Base-by-base conservation (phyloP, 1,140 invertebrate species). In the Diabrotica virgifera region DNA sequence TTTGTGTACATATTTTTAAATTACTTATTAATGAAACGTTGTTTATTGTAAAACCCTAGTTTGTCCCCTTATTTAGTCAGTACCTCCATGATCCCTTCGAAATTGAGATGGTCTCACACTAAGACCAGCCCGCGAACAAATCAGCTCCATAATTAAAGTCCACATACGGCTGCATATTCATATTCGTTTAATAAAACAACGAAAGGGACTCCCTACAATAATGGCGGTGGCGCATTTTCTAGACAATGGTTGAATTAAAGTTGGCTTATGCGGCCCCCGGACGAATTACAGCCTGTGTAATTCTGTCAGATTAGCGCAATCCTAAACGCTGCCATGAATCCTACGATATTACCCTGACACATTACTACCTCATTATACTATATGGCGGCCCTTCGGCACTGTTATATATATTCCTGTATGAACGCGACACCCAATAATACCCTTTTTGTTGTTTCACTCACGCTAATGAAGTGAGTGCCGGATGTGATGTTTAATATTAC, bases 271-370 rank as follows among this genome's bases (percentile, higher is more conserved):
- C 59, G 59, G 58, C 55, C 59, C 61, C 67, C 66, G 72, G 70
- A 67, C 70, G 65, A 74, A 72, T 75, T 75, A 72, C 69, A 70
- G 69, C 68, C 62, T 72, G 71, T 74, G 73, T 76, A 77, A 77
- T 77, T 76, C 74, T 70, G 73, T 75, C 73, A 76, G 76, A 77
- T 77, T 77, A 77, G 74, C 73, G 69, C 73, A 71, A 75, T 77
- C 70, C 73, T 67, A 64, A 64, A 65, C 71, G 66, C 69, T 67
- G 74, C 71, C 66, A 76, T 73, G 73, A 72, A 75, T 72, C 63
- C 68, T 67, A 68, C 71, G 72, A 72, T 76, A 76, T 76, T 74
- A 69, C 71, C 68, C 71, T 76, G 74, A 76, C 76, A 77, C 76
- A 77, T 77, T 76, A 77, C 74, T 76, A 76, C 74, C 74, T 76